A percentile compares a stretch with the other conserved stretches of the same genome.
Evolutionary conservation across 2,797 vertebrate genomes (phyloP).

Genomic region (Mormyrops boulengeri): DNA sequence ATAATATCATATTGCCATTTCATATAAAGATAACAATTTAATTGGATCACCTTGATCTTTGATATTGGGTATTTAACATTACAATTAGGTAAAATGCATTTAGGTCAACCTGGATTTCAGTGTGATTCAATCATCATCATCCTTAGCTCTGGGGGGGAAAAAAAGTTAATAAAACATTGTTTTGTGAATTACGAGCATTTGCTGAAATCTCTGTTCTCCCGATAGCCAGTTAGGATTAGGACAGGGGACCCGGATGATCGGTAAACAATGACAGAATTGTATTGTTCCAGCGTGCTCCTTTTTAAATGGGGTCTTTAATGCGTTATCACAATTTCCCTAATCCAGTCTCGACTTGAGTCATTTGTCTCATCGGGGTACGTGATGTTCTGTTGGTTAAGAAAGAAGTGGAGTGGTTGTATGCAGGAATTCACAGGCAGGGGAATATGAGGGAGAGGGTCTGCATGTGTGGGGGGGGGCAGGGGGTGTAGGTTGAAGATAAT

Average conservation of each 20-base stretch:
- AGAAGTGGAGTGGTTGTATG: slow-evolving; percentile 53
- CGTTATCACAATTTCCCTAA: neutral
- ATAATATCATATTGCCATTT: neutral
- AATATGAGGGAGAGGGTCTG: slow-evolving; percentile 15
- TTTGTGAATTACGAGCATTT: neutral
- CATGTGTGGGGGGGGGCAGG: slow-evolving; percentile 29
- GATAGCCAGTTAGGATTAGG: neutral
- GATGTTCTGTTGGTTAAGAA: slow-evolving; percentile 61
- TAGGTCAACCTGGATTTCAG: slow-evolving; percentile 1
- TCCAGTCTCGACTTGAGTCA: neutral
- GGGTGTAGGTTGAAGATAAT: slow-evolving; percentile 57
- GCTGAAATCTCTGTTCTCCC: neutral
- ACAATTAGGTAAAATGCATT: neutral
- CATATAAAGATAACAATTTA: neutral
- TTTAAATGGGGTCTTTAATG: neutral
- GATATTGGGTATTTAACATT: neutral
- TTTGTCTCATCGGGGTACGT: slow-evolving; percentile 36
- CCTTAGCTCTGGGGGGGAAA: neutral
- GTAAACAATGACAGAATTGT: neutral
- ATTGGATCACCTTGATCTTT: slow-evolving; percentile 3
- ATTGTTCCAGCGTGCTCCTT: neutral
- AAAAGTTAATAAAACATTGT: neutral
- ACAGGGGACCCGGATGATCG: neutral
- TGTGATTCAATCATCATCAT: neutral
- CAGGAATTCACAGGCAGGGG: slow-evolving; percentile 34